These are phyloP conservation scores for Mongoloraphidia duomilia DNA, from an alignment of 2,888 invertebrate species.

Conservation along the genomic window DNA sequence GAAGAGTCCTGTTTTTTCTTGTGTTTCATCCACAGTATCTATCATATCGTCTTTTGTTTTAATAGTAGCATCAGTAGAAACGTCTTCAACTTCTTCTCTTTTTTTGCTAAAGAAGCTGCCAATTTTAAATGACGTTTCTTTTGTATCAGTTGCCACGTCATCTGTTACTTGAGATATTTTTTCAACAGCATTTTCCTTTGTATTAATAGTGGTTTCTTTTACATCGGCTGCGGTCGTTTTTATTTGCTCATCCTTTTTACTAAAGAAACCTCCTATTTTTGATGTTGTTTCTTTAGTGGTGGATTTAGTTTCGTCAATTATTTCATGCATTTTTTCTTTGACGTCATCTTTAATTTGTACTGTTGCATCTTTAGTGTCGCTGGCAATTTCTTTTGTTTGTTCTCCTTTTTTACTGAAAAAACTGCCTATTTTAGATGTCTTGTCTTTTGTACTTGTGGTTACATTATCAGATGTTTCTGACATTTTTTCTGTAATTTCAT, in stretches of 20 bases:
- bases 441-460: not conserved
- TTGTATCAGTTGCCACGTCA: not conserved
- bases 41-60: not conserved
- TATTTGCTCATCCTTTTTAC: not conserved
- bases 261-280: conserved; percentile 14
- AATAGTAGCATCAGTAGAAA: not conserved
- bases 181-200: conserved; percentile 3
- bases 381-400: conserved; percentile 5
- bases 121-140: not conserved
- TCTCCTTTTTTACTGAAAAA: too few species aligned
- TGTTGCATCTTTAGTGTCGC: conserved; percentile 5
- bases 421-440: too few species aligned
- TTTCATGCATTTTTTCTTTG: conserved; percentile 3
- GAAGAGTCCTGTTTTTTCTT: not conserved
- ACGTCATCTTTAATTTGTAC: not conserved
- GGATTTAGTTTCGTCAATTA: conserved; percentile 2
- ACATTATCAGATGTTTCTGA: not conserved
- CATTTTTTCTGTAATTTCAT: not conserved
- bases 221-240: not conserved
- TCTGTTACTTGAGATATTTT: not conserved
- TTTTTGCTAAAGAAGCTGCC: not conserved
- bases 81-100: not conserved
- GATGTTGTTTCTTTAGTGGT: conserved; percentile 8
- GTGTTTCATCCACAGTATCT: not conserved
- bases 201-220: conserved; percentile 5